A percentile compares a stretch with the other conserved stretches of the same genome.
Evolutionary conservation across 53 echinoderm and acorn worm genomes (phyloP).

Genomic region (Astropecten irregularis): DNA sequence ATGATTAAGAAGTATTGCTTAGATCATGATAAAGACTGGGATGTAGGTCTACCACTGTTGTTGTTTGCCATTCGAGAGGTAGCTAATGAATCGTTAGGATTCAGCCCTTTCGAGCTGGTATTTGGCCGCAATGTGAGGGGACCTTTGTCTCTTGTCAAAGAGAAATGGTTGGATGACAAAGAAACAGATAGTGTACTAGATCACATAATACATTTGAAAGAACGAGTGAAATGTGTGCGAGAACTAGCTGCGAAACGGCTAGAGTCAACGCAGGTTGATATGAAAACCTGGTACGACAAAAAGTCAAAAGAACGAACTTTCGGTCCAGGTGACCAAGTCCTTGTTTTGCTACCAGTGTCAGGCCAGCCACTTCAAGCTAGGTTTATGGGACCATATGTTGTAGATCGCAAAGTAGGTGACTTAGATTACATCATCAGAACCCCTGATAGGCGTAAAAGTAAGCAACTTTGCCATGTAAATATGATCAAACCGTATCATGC

Average conservation of each 20-base stretch:
- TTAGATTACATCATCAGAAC: conserved; percentile 43
- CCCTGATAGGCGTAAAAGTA: conserved; percentile 59
- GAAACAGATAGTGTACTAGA: conserved; percentile 17
- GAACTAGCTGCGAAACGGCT: conserved; percentile 15
- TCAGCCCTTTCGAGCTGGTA: conserved; percentile 18
- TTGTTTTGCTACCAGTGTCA: conserved; percentile 46
- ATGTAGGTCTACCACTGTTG: conserved; percentile 61
- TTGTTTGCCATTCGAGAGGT: conserved; percentile 61
- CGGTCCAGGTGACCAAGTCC: conserved; percentile 58
- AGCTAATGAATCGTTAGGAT: conserved; percentile 59
- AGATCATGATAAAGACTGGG: conserved; percentile 41
- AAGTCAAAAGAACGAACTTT: conserved; percentile 54
- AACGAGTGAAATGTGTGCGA: conserved; percentile 22
- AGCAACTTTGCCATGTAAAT: conserved; percentile 62
- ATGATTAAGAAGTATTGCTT: conserved; percentile 28
- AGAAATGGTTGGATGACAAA: neutral
- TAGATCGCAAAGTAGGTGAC: conserved; percentile 48
- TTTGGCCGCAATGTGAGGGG: conserved; percentile 3
- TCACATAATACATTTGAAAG: conserved; percentile 35
- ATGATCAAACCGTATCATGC: conserved; percentile 61
- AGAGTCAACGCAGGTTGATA: conserved; percentile 10
- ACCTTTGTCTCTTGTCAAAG: conserved; percentile 16
- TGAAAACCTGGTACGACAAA: conserved; percentile 61
- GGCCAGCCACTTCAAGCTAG: conserved; percentile 51
- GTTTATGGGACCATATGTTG: conserved; percentile 48